Percentiles rank a stretch among this genome's conserved stretches.
phyloP scores from a whole-genome alignment of 23 tunicate species.

The Diplosoma virens region DNA sequence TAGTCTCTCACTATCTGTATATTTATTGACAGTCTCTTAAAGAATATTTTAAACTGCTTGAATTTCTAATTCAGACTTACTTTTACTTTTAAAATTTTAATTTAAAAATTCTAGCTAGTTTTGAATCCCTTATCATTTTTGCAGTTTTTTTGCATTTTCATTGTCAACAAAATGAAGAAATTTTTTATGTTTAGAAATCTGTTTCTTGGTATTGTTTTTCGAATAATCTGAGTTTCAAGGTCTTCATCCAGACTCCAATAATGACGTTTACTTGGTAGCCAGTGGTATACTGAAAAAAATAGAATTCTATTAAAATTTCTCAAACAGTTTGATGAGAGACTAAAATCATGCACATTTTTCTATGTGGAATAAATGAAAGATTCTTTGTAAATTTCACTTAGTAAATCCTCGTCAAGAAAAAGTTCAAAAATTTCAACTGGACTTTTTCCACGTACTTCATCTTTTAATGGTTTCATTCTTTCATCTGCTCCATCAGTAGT shows the following conservation, averaged over 20 bases:
- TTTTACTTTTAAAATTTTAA: not conserved
- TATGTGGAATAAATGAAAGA: too few relatives aligned
- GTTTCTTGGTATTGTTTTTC: slow-evolving; percentile 4
- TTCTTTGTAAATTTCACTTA: too few relatives aligned
- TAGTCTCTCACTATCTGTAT: not conserved
- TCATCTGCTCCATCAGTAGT: too few relatives aligned
- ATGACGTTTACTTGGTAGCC: not conserved
- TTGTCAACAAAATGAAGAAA: not conserved
- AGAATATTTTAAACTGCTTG: not conserved
- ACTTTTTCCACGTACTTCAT: too few relatives aligned
- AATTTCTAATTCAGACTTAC: not conserved
- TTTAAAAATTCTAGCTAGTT: too few relatives aligned
- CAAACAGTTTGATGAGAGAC: too few relatives aligned
- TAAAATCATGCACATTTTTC: too few relatives aligned
- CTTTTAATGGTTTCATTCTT: too few relatives aligned
- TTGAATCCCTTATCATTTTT: not conserved
- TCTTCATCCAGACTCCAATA: not conserved
- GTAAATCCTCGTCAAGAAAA: too few relatives aligned
- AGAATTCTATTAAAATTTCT: too few relatives aligned
- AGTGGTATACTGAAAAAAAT: not conserved
- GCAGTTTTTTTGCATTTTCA: not conserved
- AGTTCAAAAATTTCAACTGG: too few relatives aligned
- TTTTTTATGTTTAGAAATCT: not conserved
- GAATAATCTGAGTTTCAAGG: not conserved
- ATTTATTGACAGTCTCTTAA: not conserved